phyloP scores from a whole-genome alignment of 1,140 invertebrate genomes.

The Batillaria attramentaria region DNA sequence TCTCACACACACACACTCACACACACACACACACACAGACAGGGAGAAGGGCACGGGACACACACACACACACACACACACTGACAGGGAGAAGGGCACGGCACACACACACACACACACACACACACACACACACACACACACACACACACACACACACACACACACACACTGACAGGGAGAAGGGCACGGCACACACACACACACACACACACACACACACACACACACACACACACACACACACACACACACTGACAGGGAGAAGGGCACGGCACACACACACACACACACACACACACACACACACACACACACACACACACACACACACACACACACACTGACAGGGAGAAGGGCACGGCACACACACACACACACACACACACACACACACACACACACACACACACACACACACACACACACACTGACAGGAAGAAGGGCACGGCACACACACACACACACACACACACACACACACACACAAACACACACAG shows the following conservation, averaged over 20 bases:
- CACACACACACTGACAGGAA: background rate
- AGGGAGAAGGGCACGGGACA: no score
- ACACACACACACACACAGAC: no score
- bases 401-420: background rate
- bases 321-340: no score
- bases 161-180: background rate
- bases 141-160: background rate
- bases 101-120: no score
- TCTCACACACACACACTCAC: no score
- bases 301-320: background rate
- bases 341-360: no score
- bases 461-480: background rate
- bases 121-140: constrained; percentile 17
- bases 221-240: background rate
- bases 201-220: background rate
- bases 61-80: no score
- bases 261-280: no score
- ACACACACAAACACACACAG: background rate
- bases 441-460: background rate
- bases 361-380: no score
- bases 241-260: background rate
- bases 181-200: background rate
- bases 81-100: no score
- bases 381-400: constrained; percentile 3
- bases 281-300: background rate